phyloP scores from a whole-genome alignment of 2,113 vertebrate genomes.

The Promerops cafer region DNA sequence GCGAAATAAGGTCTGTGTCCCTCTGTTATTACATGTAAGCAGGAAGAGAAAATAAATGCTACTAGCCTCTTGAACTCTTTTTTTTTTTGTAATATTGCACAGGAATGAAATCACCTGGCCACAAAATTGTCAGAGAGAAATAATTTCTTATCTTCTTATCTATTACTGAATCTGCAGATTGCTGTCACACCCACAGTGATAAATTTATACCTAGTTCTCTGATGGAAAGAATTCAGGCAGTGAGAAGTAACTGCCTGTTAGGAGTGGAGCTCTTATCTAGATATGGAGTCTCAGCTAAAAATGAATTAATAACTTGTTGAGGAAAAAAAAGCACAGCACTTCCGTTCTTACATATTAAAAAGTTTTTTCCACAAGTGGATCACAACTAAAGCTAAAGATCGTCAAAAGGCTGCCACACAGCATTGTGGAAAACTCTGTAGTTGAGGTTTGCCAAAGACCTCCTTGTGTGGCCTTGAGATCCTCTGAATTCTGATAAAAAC shows the following conservation, averaged over 20 bases:
- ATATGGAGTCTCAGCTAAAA: neutral
- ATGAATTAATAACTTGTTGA: neutral
- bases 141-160: neutral
- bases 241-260: neutral
- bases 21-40: neutral
- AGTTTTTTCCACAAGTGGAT: neutral
- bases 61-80: neutral
- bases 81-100: neutral
- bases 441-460: neutral
- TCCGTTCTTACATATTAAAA: neutral
- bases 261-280: neutral
- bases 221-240: neutral
- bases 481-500: neutral
- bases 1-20: neutral
- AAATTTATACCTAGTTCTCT: neutral
- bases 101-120: neutral
- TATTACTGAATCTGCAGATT: neutral
- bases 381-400: neutral
- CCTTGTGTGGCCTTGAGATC: slow-evolving; percentile 11
- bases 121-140: neutral
- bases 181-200: neutral
- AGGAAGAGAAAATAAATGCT: neutral
- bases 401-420: neutral
- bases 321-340: neutral
- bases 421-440: neutral